phyloP scores from a whole-genome alignment of 2,113 vertebrate species.

The Malaclemys terrapin region DNA sequence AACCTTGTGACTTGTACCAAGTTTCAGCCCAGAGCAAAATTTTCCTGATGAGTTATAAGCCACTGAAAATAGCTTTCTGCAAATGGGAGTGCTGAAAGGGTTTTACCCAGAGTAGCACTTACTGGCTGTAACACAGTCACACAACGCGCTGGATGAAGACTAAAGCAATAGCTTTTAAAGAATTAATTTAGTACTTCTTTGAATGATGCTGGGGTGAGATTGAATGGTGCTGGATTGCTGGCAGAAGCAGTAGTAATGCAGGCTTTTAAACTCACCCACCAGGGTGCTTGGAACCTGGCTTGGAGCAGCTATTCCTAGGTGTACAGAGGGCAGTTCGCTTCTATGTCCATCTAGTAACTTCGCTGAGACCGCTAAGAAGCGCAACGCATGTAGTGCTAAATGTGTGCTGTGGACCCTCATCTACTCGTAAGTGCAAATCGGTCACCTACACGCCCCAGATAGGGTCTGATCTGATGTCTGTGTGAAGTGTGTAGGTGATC shows the following conservation, averaged over 20 bases:
- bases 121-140: background rate
- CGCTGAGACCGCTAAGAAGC: background rate
- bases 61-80: background rate
- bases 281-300: fast-evolving
- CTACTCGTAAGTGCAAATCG: background rate
- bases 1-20: background rate
- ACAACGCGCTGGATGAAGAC: background rate
- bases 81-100: background rate
- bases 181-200: background rate
- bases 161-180: background rate
- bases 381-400: background rate
- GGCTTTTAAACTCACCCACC: fast-evolving
- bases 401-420: fast-evolving
- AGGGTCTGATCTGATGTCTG: background rate
- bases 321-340: background rate
- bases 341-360: background rate
- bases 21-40: background rate
- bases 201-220: background rate
- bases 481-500: fast-evolving
- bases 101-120: background rate
- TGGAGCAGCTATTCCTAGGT: background rate
- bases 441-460: fast-evolving
- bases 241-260: background rate
- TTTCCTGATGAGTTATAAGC: constrained; percentile 26
- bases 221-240: background rate